A percentile compares a stretch with the other conserved stretches of the same genome.
phyloP scores from a whole-genome alignment of 2,797 vertebrate genomes.

The Delichon dasypus region DNA sequence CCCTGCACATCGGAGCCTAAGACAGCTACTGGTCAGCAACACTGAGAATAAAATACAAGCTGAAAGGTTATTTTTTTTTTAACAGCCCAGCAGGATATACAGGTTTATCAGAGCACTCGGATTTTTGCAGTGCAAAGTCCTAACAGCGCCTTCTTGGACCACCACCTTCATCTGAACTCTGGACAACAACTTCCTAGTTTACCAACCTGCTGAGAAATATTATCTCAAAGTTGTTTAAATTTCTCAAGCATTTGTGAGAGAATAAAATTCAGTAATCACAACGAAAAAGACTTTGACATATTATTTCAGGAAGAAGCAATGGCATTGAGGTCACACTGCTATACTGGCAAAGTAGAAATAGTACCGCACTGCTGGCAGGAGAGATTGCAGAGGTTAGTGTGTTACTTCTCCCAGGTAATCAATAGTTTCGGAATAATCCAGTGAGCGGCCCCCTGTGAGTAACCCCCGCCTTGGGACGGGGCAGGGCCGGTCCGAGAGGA shows the following conservation, averaged over 20 bases:
- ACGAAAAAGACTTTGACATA: too few relatives aligned
- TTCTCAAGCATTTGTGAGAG: background rate
- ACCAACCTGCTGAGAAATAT: background rate
- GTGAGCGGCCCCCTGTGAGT: accelerated
- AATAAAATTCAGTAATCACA: background rate
- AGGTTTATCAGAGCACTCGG: background rate
- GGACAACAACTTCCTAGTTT: background rate
- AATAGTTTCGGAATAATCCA: accelerated
- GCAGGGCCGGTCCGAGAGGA: accelerated
- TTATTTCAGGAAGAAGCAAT: background rate
- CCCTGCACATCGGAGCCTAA: background rate
- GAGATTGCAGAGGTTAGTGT: accelerated
- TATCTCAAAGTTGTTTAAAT: background rate
- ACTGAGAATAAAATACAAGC: background rate
- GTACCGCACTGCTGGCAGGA: background rate
- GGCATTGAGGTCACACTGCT: background rate
- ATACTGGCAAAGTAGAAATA: accelerated
- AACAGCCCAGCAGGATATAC: background rate
- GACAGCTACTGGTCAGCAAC: background rate
- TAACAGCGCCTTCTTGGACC: background rate
- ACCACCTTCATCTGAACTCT: background rate
- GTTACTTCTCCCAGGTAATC: background rate
- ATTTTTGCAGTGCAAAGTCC: background rate
- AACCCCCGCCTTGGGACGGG: background rate
- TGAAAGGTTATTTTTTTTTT: background rate